phyloP scores from a whole-genome alignment of 2,797 vertebrate species.

The Macropus fuliginosus region DNA sequence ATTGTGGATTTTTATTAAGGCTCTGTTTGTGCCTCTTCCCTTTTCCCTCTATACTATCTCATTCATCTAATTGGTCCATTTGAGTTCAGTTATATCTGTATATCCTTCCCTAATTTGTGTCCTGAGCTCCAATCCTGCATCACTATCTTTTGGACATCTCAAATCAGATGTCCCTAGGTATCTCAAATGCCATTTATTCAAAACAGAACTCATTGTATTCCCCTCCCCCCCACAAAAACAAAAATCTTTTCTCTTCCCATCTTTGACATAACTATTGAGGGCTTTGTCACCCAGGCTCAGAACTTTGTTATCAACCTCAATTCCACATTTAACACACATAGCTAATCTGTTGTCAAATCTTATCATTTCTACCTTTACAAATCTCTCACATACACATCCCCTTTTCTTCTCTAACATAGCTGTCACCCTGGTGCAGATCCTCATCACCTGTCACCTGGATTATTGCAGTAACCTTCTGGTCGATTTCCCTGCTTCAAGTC shows the following conservation, averaged over 20 bases:
- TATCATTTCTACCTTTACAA: not conserved
- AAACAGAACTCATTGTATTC: not conserved
- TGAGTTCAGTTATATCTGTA: not conserved
- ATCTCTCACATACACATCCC: not conserved
- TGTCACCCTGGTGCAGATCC: not conserved
- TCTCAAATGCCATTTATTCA: not conserved
- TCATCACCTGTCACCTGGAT: not conserved
- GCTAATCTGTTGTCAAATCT: not conserved
- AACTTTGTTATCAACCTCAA: not conserved
- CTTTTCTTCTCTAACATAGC: not conserved
- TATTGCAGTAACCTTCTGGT: not conserved
- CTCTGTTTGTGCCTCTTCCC: not conserved
- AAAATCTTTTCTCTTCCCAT: not conserved
- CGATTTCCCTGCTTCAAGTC: not conserved
- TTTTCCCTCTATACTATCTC: not conserved
- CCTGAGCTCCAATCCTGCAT: not conserved
- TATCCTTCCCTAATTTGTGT: not conserved
- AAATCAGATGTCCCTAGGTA: not conserved
- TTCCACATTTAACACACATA: not conserved
- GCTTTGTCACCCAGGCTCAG: not conserved
- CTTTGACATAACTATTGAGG: not conserved
- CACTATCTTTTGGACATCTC: not conserved
- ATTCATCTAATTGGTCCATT: not conserved
- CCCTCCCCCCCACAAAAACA: not conserved
- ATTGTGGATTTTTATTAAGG: not conserved